Evolutionary conservation across 1,140 invertebrate species (phyloP).

Genomic region (Anoplophora glabripennis): DNA sequence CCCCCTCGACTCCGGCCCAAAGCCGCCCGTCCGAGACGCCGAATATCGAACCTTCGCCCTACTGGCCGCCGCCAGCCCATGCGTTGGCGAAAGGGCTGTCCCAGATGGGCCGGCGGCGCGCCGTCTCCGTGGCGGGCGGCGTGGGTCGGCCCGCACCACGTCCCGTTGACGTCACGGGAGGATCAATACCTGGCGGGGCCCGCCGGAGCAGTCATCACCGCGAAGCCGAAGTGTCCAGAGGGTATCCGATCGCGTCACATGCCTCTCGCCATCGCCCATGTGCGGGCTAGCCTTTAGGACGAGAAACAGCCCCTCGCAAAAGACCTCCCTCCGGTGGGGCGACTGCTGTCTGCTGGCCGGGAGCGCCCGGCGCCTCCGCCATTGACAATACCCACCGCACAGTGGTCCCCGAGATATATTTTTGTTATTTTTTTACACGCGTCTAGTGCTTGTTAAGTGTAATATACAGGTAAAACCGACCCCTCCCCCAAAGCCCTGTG

Average conservation of each 20-base stretch:
- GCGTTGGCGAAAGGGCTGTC: neutral
- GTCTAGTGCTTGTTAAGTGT: too few species aligned
- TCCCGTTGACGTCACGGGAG: conserved; percentile 36
- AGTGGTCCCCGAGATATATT: too few species aligned
- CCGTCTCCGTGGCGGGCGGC: conserved; percentile 14
- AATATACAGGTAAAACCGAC: too few species aligned
- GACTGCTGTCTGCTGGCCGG: conserved; percentile 67
- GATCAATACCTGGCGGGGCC: conserved; percentile 37
- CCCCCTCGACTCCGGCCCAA: neutral
- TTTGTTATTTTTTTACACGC: too few species aligned
- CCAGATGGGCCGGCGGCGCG: conserved; percentile 3
- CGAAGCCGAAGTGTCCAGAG: conserved; percentile 25
- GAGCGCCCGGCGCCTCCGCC: too few species aligned
- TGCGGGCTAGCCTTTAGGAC: conserved; percentile 90
- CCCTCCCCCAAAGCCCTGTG: too few species aligned
- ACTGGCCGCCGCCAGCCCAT: neutral
- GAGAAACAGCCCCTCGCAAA: conserved; percentile 91
- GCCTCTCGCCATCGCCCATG: conserved; percentile 65
- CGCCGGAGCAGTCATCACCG: conserved; percentile 36
- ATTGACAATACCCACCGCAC: too few species aligned
- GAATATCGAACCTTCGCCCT: neutral
- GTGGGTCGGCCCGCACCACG: conserved; percentile 26
- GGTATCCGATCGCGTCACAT: conserved; percentile 33
- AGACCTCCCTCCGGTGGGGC: conserved; percentile 91
- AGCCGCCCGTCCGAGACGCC: neutral